Evolutionary conservation across 2,797 vertebrate species (phyloP), one percentile per base, ranked within the genome.

Genomic region (Sebastes trivittatus): DNA sequence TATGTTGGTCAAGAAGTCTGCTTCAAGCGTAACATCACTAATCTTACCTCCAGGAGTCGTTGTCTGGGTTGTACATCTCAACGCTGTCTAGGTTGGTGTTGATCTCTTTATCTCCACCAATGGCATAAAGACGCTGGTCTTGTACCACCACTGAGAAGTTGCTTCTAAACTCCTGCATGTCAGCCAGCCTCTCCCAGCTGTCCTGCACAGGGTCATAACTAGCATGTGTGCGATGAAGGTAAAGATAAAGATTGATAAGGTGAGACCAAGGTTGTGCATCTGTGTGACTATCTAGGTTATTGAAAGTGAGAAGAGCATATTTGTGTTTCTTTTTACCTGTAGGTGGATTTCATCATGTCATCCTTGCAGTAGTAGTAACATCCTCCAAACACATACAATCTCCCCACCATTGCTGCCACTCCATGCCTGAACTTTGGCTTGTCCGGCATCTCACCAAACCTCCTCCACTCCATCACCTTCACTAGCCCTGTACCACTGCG

Each of bases 341-440:
- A 97, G 59, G 94, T 95, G 2, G 97, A 97, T 87, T 96, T 94
- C 95, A 98, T 95, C 2, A 95, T 96, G 87, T 97, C 95, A 59
- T 87, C 60, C 75, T 94, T 93, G 6, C 96, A 88, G 0, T 98
- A 98, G 92, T 96, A 98, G 90, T 96, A 91, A 75, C 98, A 98
- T 23, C 98, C 98, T 46, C 98, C 98, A 52, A 96, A 92, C 25
- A 98, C 68, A 1, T 97, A 98, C 55, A 99, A 93, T 22, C 32
- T 78, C 34, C 94, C 95, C 8, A 84, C 76, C 61, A 96, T 89
- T 25, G 96, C 93, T 0, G 75, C 93, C 1, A 95, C 92, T 4
- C 92, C 96, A 6, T 98, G 97, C 27, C 96, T 94, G 78, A 98
- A 97, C 73, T 94, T 96, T 13, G 96, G 95, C 0, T 85, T 92